Base-by-base conservation (phyloP, 2,797 vertebrate genomes). In the Sardinella longiceps region DNA sequence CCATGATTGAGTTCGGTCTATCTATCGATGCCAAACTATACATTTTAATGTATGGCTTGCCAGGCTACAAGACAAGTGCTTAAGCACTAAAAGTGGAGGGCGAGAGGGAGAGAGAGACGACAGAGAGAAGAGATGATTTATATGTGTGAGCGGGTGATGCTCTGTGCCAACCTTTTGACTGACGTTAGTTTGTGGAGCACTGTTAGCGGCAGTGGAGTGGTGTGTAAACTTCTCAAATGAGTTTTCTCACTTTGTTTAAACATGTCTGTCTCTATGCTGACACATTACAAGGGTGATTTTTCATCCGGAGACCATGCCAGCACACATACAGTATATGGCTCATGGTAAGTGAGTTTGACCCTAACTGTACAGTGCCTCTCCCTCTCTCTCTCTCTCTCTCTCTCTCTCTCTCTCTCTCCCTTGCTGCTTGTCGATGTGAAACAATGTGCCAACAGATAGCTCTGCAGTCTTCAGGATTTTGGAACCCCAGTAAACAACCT, bases 171-270 rank as follows among this genome's bases (percentile, higher is more conserved):
- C n/a, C 30, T 83, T 87, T 84, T 91, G 90, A 92, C 86, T 90
- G 86, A 88, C 91, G 82, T 80, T 48, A 85, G 85, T 90, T 91
- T 91, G 88, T 85, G 86, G 70, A 80, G 81, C 30, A 28, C 25
- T 80, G 84, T 90, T 89, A 89, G 91, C 83, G 86, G 81, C 87
- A 88, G 89, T 86, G 92, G 89, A 84, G 91, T 88, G 87, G 81
- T 83, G 83, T 87, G 82, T 92, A 93, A 93, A 93, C 87, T 88
- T 60, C 86, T 93, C 93, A 92, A 90, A 92, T 84, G 90, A 91
- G 89, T 88, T 91, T 84, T 85, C 74, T 83, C 87, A 87, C 86
- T 86, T 87, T 90, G 86, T 91, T 87, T 91, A 86, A 91, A 87
- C 66, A 39, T 90, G 89, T 90, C 88, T 83, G 81, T 87, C 70